A percentile compares a stretch with the other conserved stretches of the same genome.
Evolutionary conservation across 2,113 vertebrate species (phyloP).

Genomic region (Gadus macrocephalus): DNA sequence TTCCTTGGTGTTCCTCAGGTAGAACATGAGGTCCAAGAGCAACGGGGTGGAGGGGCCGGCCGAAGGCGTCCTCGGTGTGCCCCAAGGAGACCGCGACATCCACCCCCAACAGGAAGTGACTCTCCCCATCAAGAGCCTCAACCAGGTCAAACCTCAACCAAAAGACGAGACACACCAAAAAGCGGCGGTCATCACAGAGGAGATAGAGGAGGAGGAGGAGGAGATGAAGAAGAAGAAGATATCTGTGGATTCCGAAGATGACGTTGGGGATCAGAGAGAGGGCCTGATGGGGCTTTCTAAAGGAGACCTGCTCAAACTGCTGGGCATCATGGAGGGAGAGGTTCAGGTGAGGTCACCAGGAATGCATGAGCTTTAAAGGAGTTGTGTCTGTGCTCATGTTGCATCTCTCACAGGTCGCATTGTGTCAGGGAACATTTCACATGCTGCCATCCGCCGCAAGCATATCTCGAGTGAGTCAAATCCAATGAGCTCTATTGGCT

Average conservation of each 20-base stretch:
- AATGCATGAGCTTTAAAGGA: not conserved
- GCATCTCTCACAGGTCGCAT: too few species aligned
- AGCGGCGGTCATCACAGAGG: constrained; percentile 72
- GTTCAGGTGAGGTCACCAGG: constrained; percentile 79
- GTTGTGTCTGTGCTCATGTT: not conserved
- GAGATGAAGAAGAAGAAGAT: constrained; percentile 56
- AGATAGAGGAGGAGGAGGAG: too few species aligned
- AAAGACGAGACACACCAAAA: constrained; percentile 72
- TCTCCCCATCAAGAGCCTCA: constrained; percentile 78
- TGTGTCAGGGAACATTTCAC: too few species aligned
- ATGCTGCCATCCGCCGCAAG: too few species aligned
- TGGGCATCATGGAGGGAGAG: constrained; percentile 97
- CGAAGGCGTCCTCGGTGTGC: constrained; percentile 75
- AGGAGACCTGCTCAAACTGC: constrained; percentile 85
- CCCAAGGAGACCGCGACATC: constrained; percentile 71
- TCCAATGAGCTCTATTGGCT: too few species aligned
- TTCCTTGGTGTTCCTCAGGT: constrained; percentile 64
- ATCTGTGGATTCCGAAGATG: constrained; percentile 66
- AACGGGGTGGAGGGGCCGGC: constrained; percentile 78
- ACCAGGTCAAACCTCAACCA: constrained; percentile 67
- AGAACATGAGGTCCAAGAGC: constrained; percentile 91
- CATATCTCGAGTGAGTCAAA: too few species aligned
- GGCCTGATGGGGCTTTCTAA: constrained; percentile 83
- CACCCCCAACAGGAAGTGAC: constrained; percentile 73
- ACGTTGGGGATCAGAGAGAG: constrained; percentile 62